Conservation (phyloP, 2,888 invertebrate genomes). For the Dasysyrphus albostriatus region DNA sequence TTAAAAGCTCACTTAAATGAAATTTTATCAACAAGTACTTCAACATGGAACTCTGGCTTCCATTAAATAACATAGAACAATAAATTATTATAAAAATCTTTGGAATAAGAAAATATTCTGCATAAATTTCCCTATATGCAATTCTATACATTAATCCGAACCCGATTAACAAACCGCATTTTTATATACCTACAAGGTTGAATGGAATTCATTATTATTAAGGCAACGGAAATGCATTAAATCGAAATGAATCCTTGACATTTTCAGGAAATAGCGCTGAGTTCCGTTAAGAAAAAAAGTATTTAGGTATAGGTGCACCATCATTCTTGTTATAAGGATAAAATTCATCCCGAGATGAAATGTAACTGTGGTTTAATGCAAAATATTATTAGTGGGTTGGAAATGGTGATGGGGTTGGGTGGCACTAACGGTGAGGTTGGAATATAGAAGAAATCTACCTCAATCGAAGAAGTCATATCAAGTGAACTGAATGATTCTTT, state of each 20-base stretch:
- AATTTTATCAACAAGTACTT: slow-evolving; percentile 52
- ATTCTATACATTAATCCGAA: background rate
- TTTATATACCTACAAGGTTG: slow-evolving; percentile 47
- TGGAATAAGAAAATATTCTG: background rate
- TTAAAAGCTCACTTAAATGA: slow-evolving; percentile 49
- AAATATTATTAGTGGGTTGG: slow-evolving; percentile 45
- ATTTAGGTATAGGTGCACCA: slow-evolving; percentile 20
- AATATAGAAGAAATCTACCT: slow-evolving; percentile 35
- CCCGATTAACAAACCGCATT: slow-evolving; percentile 53
- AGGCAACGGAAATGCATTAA: slow-evolving; percentile 78
- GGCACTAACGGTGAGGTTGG: background rate
- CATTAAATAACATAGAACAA: slow-evolving; percentile 67
- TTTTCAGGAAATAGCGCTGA: slow-evolving; percentile 76
- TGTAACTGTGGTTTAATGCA: slow-evolving; percentile 46
- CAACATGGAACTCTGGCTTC: slow-evolving; percentile 66
- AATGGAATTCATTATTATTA: slow-evolving; percentile 70
- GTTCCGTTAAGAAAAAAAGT: slow-evolving; percentile 57
- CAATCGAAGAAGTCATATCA: slow-evolving; percentile 60
- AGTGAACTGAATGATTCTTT: slow-evolving; percentile 56
- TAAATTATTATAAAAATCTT: slow-evolving; percentile 34
- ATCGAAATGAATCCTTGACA: slow-evolving; percentile 78
- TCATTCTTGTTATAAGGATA: slow-evolving; percentile 44
- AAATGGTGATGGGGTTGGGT: background rate
- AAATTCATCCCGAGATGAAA: slow-evolving; percentile 46
- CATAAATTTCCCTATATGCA: background rate